A percentile compares a stretch with the other conserved stretches of the same genome.
Evolutionary conservation across 2,888 invertebrate genomes (phyloP).

Genomic region (Leptopterna dolabrata): DNA sequence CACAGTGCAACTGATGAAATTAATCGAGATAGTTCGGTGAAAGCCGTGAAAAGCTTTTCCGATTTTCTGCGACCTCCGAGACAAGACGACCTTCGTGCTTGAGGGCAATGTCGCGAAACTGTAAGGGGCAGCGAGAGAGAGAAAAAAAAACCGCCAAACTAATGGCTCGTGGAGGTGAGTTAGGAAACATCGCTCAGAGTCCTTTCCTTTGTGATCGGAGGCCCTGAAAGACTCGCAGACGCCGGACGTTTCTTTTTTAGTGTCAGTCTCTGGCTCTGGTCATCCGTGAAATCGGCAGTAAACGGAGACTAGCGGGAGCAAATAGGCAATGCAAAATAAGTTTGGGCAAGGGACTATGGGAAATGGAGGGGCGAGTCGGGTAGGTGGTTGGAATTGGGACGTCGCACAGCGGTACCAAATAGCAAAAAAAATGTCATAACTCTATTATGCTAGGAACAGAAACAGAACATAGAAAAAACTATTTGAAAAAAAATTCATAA

Average conservation of each 20-base stretch:
- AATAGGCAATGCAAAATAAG: background rate
- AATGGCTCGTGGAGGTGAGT: constrained; percentile 17
- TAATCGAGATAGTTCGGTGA: background rate
- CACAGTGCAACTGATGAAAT: background rate
- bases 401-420: too few relatives aligned
- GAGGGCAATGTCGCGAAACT: constrained; percentile 28
- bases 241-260: background rate
- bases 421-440: too few relatives aligned
- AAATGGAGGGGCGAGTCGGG: too few relatives aligned
- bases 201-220: constrained; percentile 13
- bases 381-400: too few relatives aligned
- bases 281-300: background rate
- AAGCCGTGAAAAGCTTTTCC: background rate
- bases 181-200: background rate
- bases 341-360: background rate
- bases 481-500: too few relatives aligned
- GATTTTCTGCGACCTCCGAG: background rate
- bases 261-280: background rate
- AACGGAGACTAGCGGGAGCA: background rate
- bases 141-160: background rate
- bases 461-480: too few relatives aligned
- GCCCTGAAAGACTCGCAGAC: background rate
- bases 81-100: background rate
- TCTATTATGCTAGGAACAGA: too few relatives aligned
- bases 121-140: background rate